phyloP scores from a whole-genome alignment of 2,888 invertebrate species.

The Pinctada fucata region DNA sequence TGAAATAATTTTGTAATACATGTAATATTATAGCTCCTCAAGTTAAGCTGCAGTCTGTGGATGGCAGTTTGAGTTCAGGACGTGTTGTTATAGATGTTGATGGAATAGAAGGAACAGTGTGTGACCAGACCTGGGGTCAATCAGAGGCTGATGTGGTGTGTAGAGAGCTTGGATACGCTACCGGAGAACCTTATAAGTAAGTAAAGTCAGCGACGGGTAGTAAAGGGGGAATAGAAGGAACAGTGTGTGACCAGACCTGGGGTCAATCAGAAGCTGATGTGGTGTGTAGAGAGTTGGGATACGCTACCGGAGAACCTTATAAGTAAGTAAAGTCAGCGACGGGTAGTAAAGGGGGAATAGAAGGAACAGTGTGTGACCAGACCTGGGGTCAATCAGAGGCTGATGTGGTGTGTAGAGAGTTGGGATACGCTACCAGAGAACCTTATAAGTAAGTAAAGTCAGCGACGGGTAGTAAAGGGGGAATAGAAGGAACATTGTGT shows the following conservation, averaged over 20 bases:
- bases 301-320: too few relatives aligned
- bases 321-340: too few relatives aligned
- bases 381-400: constrained; percentile 59
- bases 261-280: constrained; percentile 54
- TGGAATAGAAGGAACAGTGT: constrained; percentile 52
- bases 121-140: constrained; percentile 56
- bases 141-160: constrained; percentile 61
- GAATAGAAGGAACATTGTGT: too few relatives aligned
- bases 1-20: too few relatives aligned
- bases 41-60: constrained; percentile 36
- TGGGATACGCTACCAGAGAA: constrained; percentile 53
- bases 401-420: constrained; percentile 57
- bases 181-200: constrained; percentile 51
- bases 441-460: constrained; percentile 42
- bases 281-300: constrained; percentile 50
- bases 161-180: constrained; percentile 51
- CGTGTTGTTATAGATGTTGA: constrained; percentile 83
- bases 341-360: constrained; percentile 65
- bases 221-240: constrained; percentile 67
- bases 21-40: constrained; percentile 48
- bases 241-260: constrained; percentile 60
- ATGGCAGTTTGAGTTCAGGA: constrained; percentile 52
- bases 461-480: too few relatives aligned
- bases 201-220: background rate
- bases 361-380: constrained; percentile 56